Percentiles rank a stretch among this genome's conserved stretches.
Conservation (phyloP, 2,888 invertebrate species). For the Byasa hedistus region DNA sequence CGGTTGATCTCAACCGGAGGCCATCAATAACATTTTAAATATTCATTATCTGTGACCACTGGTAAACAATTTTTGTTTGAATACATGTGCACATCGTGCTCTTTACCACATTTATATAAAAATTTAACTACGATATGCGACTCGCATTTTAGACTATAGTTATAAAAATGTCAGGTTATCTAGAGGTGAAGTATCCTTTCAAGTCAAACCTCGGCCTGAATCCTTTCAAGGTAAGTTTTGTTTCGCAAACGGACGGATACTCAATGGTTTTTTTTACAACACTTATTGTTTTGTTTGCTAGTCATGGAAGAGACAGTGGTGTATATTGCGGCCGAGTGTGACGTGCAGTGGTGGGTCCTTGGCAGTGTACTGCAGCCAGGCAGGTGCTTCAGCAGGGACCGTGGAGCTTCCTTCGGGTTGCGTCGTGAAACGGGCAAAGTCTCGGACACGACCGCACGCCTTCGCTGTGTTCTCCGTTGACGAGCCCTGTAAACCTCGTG, state of each 20-base stretch:
- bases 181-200: conserved; percentile 83
- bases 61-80: conserved; percentile 42
- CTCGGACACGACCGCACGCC: conserved; percentile 83
- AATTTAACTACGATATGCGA: conserved; percentile 31
- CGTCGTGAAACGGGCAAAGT: conserved; percentile 82
- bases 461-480: conserved; percentile 83
- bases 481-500: conserved; percentile 80
- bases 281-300: conserved; percentile 53
- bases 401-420: conserved; percentile 81
- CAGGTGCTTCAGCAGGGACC: conserved; percentile 68
- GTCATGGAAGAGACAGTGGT: conserved; percentile 85
- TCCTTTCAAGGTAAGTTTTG: conserved; percentile 81
- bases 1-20: conserved; percentile 5
- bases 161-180: conserved; percentile 76
- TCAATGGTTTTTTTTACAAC: conserved; percentile 33
- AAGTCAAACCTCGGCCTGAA: conserved; percentile 81
- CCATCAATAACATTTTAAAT: conserved; percentile 19
- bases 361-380: conserved; percentile 78
- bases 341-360: conserved; percentile 75
- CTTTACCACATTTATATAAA: conserved; percentile 23
- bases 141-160: conserved; percentile 29
- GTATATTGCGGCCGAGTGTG: conserved; percentile 79
- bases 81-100: conserved; percentile 38
- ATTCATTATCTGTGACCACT: conserved; percentile 37
- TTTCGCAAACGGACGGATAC: conserved; percentile 32